phyloP scores from a whole-genome alignment of 2,113 vertebrate species.

The Ivindomyrus marchei region DNA sequence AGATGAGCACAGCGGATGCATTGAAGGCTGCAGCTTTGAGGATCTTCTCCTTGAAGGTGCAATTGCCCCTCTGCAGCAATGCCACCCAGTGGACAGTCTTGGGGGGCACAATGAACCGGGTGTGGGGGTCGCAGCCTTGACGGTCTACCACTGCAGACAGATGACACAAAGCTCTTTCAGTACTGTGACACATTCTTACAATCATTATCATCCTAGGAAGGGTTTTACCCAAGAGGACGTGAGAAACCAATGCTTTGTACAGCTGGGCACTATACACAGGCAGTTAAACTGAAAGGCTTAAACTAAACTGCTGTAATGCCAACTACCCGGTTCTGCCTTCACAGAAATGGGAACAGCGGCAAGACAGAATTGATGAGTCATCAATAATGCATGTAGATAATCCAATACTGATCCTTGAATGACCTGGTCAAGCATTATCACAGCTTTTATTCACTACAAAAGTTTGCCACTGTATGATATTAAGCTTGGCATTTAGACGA shows the following conservation, averaged over 20 bases:
- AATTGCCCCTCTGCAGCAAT: conserved; percentile 88
- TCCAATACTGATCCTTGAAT: conserved; percentile 2
- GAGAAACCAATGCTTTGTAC: background rate
- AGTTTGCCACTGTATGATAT: background rate
- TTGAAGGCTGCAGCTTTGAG: conserved; percentile 82
- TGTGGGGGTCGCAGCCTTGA: conserved; percentile 85
- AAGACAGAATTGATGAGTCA: background rate
- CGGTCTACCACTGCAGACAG: conserved; percentile 73
- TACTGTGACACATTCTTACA: background rate
- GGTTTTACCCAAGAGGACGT: background rate
- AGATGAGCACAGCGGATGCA: conserved; percentile 90
- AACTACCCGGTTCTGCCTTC: background rate
- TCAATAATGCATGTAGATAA: background rate
- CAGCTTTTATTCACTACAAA: background rate
- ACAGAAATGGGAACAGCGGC: background rate
- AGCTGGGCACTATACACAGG: background rate
- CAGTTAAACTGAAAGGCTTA: background rate
- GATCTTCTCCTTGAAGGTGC: conserved; percentile 96
- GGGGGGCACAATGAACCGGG: conserved; percentile 81
- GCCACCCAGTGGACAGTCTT: conserved; percentile 90
- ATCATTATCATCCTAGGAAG: background rate
- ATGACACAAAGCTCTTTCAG: background rate
- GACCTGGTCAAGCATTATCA: background rate
- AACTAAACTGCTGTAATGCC: background rate
- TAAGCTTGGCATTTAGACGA: background rate